These are phyloP conservation scores for Heterocephalus glaber DNA, from an alignment of 2,113 vertebrate species.

Conservation along the genomic window DNA sequence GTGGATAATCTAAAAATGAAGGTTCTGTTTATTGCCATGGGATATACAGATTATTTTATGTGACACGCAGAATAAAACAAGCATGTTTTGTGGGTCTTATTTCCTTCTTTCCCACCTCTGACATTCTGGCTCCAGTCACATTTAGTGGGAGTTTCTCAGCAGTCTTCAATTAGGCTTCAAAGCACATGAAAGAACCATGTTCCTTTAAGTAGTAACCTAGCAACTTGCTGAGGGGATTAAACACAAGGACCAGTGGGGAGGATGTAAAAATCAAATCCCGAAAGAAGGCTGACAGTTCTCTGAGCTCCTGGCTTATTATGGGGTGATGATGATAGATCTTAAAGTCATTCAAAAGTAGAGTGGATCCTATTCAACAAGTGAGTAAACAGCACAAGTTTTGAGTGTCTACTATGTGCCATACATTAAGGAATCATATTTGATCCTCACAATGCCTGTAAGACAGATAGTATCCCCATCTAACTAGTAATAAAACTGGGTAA, in stretches of 20 bases:
- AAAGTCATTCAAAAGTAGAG: constrained; percentile 40
- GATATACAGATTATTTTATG: neutral
- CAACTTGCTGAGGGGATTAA: constrained; percentile 59
- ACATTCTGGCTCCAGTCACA: constrained; percentile 19
- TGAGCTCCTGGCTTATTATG: constrained; percentile 12
- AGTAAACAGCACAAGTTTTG: neutral
- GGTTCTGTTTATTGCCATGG: neutral
- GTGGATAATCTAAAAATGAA: neutral
- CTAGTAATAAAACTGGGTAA: neutral
- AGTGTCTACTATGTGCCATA: neutral
- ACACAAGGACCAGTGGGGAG: constrained; percentile 3
- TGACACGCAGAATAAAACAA: constrained; percentile 10
- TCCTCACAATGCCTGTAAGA: neutral
- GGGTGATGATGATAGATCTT: neutral
- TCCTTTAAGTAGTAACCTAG: constrained; percentile 61
- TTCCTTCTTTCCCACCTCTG: neutral
- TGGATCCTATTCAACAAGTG: neutral
- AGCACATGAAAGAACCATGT: constrained; percentile 1
- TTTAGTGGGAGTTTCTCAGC: constrained; percentile 8
- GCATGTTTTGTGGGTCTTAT: neutral
- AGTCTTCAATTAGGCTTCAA: constrained; percentile 33
- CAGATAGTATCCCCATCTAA: neutral
- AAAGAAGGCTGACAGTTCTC: constrained; percentile 56
- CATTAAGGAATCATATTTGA: neutral
- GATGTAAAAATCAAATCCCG: constrained; percentile 57